Evolutionary conservation across 1,140 invertebrate species (phyloP).

Genomic region (Acromyrmex heyeri): DNA sequence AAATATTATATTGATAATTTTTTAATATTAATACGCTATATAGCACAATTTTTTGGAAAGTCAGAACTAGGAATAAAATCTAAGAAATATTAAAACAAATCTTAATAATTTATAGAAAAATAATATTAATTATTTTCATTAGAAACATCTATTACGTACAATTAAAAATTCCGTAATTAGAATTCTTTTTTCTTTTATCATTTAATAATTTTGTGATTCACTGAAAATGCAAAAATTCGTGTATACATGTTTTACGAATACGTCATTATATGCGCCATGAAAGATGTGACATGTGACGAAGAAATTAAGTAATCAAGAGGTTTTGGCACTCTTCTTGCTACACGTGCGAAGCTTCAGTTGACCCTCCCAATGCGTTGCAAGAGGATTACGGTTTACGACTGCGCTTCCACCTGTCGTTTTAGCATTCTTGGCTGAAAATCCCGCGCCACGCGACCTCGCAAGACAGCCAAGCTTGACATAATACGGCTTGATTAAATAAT

Average conservation of each 20-base stretch:
- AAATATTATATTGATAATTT: no score
- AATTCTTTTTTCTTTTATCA: not conserved
- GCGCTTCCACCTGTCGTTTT: constrained; percentile 57
- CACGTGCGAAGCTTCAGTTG: constrained; percentile 63
- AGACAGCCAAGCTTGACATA: constrained; percentile 60
- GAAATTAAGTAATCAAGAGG: constrained; percentile 62
- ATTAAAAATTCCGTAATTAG: not conserved
- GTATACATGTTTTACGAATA: not conserved
- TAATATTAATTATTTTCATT: not conserved
- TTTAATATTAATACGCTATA: not conserved
- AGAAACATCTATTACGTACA: not conserved
- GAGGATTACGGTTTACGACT: constrained; percentile 52
- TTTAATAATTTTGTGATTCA: constrained; percentile 1
- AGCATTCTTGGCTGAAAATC: constrained; percentile 61
- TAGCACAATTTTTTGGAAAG: not conserved
- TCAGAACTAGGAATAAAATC: not conserved
- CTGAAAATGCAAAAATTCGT: constrained; percentile 15
- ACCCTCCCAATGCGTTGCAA: constrained; percentile 24
- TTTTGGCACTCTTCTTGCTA: constrained; percentile 61
- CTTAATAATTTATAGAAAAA: not conserved
- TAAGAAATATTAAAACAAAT: not conserved
- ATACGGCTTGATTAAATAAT: constrained; percentile 29
- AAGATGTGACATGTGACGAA: not conserved
- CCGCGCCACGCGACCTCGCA: constrained; percentile 32
- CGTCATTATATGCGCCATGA: constrained; percentile 30